Percentiles rank a stretch among this genome's conserved stretches.
Conservation (phyloP, 2,113 vertebrate genomes). For the Muntiacus reevesi region DNA sequence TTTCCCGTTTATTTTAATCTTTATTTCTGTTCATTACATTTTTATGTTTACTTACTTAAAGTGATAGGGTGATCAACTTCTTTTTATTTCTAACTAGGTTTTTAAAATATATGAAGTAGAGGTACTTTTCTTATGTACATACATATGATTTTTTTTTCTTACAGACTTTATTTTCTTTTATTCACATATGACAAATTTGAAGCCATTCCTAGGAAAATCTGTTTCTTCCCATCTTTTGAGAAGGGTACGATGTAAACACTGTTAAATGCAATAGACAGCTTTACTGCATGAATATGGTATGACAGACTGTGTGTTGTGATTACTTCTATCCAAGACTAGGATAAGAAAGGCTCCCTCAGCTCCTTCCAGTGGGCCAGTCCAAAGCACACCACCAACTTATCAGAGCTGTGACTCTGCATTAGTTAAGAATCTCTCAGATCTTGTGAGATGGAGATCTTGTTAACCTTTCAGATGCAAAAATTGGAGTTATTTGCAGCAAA, state of each 20-base stretch:
- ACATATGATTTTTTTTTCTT: neutral
- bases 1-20: neutral
- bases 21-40: neutral
- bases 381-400: neutral
- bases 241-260: neutral
- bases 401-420: neutral
- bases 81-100: slow-evolving; percentile 12
- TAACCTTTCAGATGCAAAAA: neutral
- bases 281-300: neutral
- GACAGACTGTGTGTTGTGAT: neutral
- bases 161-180: neutral
- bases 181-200: neutral
- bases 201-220: neutral
- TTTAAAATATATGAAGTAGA: neutral
- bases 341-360: neutral
- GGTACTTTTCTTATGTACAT: neutral
- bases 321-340: neutral
- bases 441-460: neutral
- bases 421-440: neutral
- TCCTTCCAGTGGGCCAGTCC: neutral
- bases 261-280: neutral
- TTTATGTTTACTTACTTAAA: slow-evolving; percentile 8
- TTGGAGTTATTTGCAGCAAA: neutral
- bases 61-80: neutral
- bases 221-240: neutral